Conservation (phyloP, 2,797 vertebrate species). For the Pterois miles region DNA sequence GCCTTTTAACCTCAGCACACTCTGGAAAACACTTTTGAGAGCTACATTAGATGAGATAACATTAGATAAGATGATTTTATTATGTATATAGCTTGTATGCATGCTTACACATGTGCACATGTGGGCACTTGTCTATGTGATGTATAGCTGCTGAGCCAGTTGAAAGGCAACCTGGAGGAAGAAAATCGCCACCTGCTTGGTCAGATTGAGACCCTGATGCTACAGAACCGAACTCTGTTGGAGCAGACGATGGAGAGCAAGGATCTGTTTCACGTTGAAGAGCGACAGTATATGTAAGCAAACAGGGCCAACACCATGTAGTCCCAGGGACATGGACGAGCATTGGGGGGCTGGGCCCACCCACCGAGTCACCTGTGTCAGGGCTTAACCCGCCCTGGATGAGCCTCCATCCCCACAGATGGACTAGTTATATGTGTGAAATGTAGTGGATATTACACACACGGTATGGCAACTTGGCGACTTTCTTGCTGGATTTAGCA, state of each 20-base stretch:
- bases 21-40: not conserved
- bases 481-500: no score
- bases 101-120: not conserved
- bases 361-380: no score
- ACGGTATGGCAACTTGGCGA: no score
- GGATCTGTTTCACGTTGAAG: conserved; percentile 97
- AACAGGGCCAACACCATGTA: not conserved
- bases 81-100: no score
- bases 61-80: no score
- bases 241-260: conserved; percentile 99
- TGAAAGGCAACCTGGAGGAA: conserved; percentile 98
- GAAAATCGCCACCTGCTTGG: conserved; percentile 95
- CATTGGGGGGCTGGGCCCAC: no score
- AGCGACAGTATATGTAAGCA: conserved; percentile 96
- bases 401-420: no score
- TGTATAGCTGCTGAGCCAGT: conserved; percentile 91
- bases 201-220: conserved; percentile 98
- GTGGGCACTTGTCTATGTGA: not conserved
- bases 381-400: no score
- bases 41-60: no score
- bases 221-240: conserved; percentile 94
- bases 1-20: not conserved
- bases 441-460: no score
- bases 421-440: no score
- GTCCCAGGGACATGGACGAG: no score